Evolutionary conservation across 2,113 vertebrate genomes (phyloP).

Genomic region (Atherinomorus stipes): DNA sequence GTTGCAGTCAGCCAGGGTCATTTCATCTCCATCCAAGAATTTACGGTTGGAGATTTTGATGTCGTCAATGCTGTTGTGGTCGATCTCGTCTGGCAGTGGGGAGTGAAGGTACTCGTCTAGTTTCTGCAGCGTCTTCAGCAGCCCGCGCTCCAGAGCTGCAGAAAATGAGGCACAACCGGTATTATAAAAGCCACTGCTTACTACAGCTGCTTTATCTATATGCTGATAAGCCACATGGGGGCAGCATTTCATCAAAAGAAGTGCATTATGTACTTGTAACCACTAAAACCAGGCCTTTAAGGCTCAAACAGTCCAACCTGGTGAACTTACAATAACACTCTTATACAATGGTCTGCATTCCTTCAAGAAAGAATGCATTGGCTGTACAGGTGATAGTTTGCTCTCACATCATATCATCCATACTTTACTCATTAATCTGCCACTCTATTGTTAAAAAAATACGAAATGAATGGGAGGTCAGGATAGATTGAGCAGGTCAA

Average conservation of each 20-base stretch:
- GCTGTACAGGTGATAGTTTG: not conserved
- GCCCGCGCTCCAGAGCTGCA: conserved; percentile 90
- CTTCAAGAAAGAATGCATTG: not conserved
- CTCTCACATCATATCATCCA: not conserved
- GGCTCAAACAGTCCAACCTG: not conserved
- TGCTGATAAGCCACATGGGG: conserved; percentile 66
- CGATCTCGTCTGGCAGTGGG: conserved; percentile 95
- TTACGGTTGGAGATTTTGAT: conserved; percentile 87
- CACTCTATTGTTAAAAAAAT: conserved; percentile 16
- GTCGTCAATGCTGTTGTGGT: conserved; percentile 97
- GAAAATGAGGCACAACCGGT: conserved; percentile 33
- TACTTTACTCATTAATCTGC: conserved; percentile 17
- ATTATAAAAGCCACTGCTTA: not conserved
- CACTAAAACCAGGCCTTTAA: not conserved
- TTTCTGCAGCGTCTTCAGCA: conserved; percentile 97
- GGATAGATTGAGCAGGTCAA: not conserved
- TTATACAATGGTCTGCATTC: not conserved
- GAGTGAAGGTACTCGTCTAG: conserved; percentile 94
- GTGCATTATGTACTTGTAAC: rapidly evolving
- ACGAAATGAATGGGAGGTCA: conserved; percentile 27
- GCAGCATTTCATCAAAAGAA: conserved; percentile 63
- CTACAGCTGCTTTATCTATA: not conserved
- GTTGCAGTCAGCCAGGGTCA: conserved; percentile 98
- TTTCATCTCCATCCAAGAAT: conserved; percentile 96
- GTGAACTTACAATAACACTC: not conserved